Evolutionary conservation across 2,888 invertebrate species (phyloP), one percentile per base, ranked within the genome.

Genomic region (Cordilura impudica): DNA sequence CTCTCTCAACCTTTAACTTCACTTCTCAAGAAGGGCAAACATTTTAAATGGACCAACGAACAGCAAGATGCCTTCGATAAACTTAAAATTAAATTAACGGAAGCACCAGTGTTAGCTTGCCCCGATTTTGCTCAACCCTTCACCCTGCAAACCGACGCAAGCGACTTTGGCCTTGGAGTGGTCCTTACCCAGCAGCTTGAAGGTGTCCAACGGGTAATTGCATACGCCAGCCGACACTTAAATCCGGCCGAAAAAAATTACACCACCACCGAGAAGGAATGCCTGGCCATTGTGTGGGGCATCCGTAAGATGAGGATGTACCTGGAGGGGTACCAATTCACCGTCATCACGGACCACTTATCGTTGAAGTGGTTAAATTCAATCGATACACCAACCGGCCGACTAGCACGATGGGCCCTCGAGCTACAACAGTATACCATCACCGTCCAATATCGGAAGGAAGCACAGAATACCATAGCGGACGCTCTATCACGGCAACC

Each of bases 271-370:
- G 76, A 80, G 14, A 67, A 81, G 21, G 81, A 82, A 18, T 79
- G 81, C 10, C 56, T 79, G 0, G 81, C 81, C 0, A 70, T 76
- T 2, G 14, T 79, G 0, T 82, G 70, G 73, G 80, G 71, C 0
- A 72, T 82, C 7, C 19, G 77, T 3, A 81, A 82, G 16, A 23
- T 81, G 47, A 12, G 79, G 12, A 45, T 56, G 0, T 81, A 73
- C 7, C 21, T 72, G 0, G 73, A 80, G 5, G 72, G 72, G 2
- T 80, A 76, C 10, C 16, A 18, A 0, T 73, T 76, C n/a, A 81
- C 45, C 0, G 72, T 81, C 0, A 72, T 82, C 4, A 75, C 81
- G 4, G 79, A 83, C 10, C 81, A 83, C 21, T 47, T 45, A 2
- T 70, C 81, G 0, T 26, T 82, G 6, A 78, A 76, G 3, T 82